Evolutionary conservation across 1,140 invertebrate species (phyloP).

Genomic region (Zelostemma sp.): DNA sequence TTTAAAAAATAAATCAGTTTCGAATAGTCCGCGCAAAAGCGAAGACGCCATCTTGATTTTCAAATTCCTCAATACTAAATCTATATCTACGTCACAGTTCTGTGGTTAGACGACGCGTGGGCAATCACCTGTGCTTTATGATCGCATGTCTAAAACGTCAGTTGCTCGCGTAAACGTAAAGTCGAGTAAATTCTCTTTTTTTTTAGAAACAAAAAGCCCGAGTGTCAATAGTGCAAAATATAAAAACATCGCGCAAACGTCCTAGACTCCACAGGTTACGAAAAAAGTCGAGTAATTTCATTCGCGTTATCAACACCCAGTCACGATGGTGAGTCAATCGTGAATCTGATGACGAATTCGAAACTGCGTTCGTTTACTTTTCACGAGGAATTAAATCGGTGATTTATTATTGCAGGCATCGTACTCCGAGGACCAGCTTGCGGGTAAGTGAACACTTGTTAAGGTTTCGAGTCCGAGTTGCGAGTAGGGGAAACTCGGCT

Average conservation of each 20-base stretch:
- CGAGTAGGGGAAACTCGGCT: conserved; percentile 58
- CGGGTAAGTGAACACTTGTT: conserved; percentile 78
- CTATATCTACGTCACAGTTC: background rate
- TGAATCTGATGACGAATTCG: background rate
- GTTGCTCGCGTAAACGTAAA: background rate
- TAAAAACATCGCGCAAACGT: too few relatives aligned
- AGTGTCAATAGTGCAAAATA: too few relatives aligned
- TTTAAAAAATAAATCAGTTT: too few relatives aligned
- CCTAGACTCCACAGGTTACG: too few relatives aligned
- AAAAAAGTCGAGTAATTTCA: too few relatives aligned
- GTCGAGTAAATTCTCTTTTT: background rate
- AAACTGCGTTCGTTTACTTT: background rate
- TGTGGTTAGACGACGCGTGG: background rate
- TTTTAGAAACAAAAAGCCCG: too few relatives aligned
- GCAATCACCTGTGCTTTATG: background rate
- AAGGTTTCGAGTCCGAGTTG: background rate
- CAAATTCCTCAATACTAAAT: background rate
- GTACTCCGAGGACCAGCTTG: conserved; percentile 90
- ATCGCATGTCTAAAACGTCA: conserved; percentile 9
- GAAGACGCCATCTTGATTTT: background rate
- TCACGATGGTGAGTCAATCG: background rate
- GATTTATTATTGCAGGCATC: conserved; percentile 78
- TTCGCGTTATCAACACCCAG: too few relatives aligned
- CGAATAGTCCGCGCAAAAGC: too few relatives aligned
- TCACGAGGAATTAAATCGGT: background rate